Evolutionary conservation across 1,140 invertebrate species (phyloP).

Genomic region (Nephila pilipes): DNA sequence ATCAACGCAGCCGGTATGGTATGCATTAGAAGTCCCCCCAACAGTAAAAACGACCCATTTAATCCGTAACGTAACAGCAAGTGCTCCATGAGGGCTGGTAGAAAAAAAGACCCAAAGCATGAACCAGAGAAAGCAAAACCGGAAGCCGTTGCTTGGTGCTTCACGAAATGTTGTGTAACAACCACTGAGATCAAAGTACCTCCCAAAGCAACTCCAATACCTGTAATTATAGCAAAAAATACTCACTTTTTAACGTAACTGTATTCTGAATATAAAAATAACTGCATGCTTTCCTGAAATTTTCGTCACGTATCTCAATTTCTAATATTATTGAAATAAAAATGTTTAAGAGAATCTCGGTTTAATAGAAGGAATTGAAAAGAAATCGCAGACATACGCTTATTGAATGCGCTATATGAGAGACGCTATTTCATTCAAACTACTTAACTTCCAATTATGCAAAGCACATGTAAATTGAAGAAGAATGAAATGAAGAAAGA

Average conservation of each 20-base stretch:
- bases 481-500: too few relatives aligned
- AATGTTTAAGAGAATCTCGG: background rate
- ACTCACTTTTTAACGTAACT: background rate
- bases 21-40: constrained; percentile 91
- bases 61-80: constrained; percentile 67
- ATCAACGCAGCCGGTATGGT: constrained; percentile 90
- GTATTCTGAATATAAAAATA: background rate
- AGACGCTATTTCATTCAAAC: too few relatives aligned
- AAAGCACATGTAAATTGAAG: too few relatives aligned
- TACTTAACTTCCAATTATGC: too few relatives aligned
- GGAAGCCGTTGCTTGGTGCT: constrained; percentile 54
- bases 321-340: too few relatives aligned
- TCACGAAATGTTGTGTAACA: constrained; percentile 69
- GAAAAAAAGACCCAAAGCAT: constrained; percentile 80
- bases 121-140: constrained; percentile 80
- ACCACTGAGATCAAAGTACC: constrained; percentile 72
- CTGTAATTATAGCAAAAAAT: background rate
- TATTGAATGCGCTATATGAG: too few relatives aligned
- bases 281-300: background rate
- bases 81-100: constrained; percentile 80
- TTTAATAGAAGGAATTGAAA: background rate
- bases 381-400: too few relatives aligned
- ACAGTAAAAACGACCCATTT: constrained; percentile 84
- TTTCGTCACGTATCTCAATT: background rate
- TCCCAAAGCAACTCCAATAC: constrained; percentile 53